These are phyloP conservation scores for Delia radicum DNA, from an alignment of 1,140 invertebrate genomes.

Conservation along the genomic window DNA sequence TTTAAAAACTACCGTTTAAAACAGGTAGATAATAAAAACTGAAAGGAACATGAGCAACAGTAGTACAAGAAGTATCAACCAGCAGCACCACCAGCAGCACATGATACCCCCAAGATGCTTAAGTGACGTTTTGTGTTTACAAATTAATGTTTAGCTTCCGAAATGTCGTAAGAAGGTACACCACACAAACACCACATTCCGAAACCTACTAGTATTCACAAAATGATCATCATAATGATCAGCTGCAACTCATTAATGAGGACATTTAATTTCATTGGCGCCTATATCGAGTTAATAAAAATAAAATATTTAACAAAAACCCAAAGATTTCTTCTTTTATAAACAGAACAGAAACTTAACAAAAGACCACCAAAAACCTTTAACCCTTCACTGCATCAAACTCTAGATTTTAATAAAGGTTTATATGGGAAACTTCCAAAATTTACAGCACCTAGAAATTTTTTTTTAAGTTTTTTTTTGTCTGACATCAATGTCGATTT, in stretches of 20 bases:
- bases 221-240: slow-evolving; percentile 8
- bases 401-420: too few relatives aligned
- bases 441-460: too few relatives aligned
- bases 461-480: too few relatives aligned
- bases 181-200: background rate
- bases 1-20: background rate
- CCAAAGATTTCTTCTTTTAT: background rate
- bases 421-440: too few relatives aligned
- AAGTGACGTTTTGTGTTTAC: slow-evolving; percentile 19
- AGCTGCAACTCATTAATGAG: slow-evolving; percentile 21
- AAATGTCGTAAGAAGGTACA: background rate
- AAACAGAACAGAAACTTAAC: background rate
- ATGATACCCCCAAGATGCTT: background rate
- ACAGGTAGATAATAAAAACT: slow-evolving; percentile 1
- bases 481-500: too few relatives aligned
- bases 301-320: background rate
- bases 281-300: background rate
- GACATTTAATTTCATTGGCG: slow-evolving; percentile 24
- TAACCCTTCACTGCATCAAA: too few relatives aligned
- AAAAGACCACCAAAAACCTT: background rate
- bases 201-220: background rate
- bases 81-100: too few relatives aligned
- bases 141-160: slow-evolving; percentile 14
- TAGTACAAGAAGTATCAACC: too few relatives aligned
- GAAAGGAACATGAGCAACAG: background rate